Percentiles rank a stretch among this genome's conserved stretches.
Evolutionary conservation across 2,113 vertebrate species (phyloP).

Genomic region (Eulacestoma nigropectus): DNA sequence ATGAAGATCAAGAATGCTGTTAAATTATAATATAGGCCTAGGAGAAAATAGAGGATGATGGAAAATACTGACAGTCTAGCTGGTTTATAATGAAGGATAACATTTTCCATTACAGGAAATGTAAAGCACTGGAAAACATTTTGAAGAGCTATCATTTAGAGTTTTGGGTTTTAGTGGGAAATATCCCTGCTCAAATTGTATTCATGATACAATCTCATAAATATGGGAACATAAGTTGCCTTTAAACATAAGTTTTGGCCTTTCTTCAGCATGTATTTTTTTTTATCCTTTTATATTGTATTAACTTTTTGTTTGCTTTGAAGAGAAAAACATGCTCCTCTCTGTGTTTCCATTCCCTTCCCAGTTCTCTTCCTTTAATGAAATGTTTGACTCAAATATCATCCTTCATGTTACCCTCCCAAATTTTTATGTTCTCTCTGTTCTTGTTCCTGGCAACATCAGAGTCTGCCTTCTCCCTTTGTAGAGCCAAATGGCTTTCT

Average conservation of each 20-base stretch:
- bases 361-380: not conserved
- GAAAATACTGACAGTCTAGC: constrained; percentile 8
- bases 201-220: constrained; percentile 28
- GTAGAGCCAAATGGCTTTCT: not conserved
- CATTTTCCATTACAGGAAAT: constrained; percentile 48
- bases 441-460: not conserved
- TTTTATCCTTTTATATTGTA: not conserved
- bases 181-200: not conserved
- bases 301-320: constrained; percentile 24
- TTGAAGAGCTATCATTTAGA: constrained; percentile 44
- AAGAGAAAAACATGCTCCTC: not conserved
- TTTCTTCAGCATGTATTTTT: not conserved
- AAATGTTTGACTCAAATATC: not conserved
- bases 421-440: not conserved
- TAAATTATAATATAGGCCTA: constrained; percentile 26
- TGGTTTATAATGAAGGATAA: constrained; percentile 10
- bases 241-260: constrained; percentile 20
- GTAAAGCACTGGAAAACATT: constrained; percentile 35
- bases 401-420: not conserved
- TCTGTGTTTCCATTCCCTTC: constrained; percentile 1
- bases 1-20: constrained; percentile 18
- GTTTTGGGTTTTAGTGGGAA: constrained; percentile 36
- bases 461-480: not conserved
- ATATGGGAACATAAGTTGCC: not conserved
- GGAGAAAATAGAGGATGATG: not conserved